Base-by-base conservation (phyloP, 2,888 invertebrate genomes). In the Scaptomyza polygonia region DNA sequence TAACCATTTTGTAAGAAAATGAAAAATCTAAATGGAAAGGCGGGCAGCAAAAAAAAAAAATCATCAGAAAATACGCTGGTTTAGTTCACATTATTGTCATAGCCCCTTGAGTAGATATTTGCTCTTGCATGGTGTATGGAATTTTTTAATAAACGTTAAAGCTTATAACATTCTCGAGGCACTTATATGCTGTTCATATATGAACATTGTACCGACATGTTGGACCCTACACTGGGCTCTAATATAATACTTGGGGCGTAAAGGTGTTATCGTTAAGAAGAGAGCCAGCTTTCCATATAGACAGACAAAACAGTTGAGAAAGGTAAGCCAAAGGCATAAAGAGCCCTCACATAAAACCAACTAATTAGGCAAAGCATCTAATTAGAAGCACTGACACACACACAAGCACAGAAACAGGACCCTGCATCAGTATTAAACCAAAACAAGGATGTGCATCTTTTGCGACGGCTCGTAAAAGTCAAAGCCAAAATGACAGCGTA, bases 141-240 rank as follows among this genome's bases (percentile, higher is more conserved):
- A 80, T 80, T 80, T 85, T 84, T 85, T 85, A 85, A 85, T 85
- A 85, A 85, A 87, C 84, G 84, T 85, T 84, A 79, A 88, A 85
- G 77, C 79, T 85, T 88, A 88, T 80, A 85, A 87, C 87, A 88
- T 87, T 81, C 79, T 85, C 57, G 16, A 29, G 29, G 29, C 29
- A 29, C 29, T 29, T 29, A 29, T 29, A 29, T 9, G 29, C 29
- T 9, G n/a, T n/a, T n/a, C n/a, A 29, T 9, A 29, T 29, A 29
- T 9, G 9, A 9, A 2, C 29, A 29, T 2, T 3, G 62, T 81
- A 80, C 81, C 56, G 79, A 81, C 56, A 59, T 39, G 53, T 57
- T 39, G 51, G 57, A 61, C 21, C 55, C 72, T 54, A 71, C 36
- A 59, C 25, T 9, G 14, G 40, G n/a, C 4, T 12, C 16, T 29